Conservation (phyloP, 2,797 vertebrate genomes). For the Rhadinocentrus ornatus region DNA sequence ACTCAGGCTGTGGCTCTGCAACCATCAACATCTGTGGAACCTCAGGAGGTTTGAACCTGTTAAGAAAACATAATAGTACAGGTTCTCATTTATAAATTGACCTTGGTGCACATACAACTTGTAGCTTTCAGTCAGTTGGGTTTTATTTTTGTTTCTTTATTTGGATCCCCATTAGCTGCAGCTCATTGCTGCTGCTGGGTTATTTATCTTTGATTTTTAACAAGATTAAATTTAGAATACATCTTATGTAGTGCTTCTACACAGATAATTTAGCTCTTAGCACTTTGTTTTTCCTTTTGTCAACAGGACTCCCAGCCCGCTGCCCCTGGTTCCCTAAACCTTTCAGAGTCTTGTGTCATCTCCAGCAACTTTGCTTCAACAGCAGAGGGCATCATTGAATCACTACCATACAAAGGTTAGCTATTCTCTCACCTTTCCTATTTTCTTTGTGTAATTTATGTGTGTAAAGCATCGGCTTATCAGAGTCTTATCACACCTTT, state of each 20-base stretch:
- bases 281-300: slow-evolving; percentile 15
- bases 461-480: neutral
- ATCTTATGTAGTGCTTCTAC: neutral
- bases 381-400: slow-evolving; percentile 88
- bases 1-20: neutral
- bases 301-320: slow-evolving; percentile 86
- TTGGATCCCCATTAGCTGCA: too few relatives aligned
- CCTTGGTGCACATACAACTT: too few relatives aligned
- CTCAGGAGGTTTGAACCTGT: neutral
- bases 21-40: neutral
- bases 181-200: neutral
- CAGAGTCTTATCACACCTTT: neutral
- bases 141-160: neutral
- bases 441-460: neutral
- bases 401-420: slow-evolving; percentile 87
- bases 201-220: neutral
- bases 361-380: slow-evolving; percentile 85
- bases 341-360: slow-evolving; percentile 87
- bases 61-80: too few relatives aligned
- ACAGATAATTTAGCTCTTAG: neutral
- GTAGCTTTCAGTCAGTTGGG: neutral
- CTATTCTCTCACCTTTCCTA: neutral
- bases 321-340: slow-evolving; percentile 82
- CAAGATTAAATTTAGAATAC: neutral
- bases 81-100: too few relatives aligned